Base-by-base conservation (phyloP, 2,888 invertebrate genomes). In the Sipunculus nudus region DNA sequence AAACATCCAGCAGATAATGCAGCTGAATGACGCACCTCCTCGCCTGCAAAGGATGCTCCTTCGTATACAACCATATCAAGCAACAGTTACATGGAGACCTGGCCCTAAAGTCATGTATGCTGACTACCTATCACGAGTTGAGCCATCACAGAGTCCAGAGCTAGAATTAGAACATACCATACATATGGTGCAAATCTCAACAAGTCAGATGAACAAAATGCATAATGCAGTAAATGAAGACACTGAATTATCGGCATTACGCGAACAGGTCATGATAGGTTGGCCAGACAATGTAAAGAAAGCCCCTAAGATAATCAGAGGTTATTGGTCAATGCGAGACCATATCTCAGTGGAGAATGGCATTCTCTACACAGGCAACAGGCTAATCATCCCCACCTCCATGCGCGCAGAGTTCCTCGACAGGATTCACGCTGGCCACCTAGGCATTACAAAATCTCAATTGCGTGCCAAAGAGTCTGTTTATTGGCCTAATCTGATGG, bases 11-110 rank as follows among this genome's bases (percentile, higher is more conserved):
- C 21, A 16, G 19, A 63, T 65, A 31, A 43, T 31, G 55, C 5
- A 25, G 71, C 0, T n/a, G n/a, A n/a, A 68, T 59, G 13, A 21
- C 39, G 39, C 29, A 21, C 52, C 62, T 29, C 63, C 54, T 16
- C 46, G 61, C 2, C 57, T 67, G 1, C 62, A 70, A 25, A 4
- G 67, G 23, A 59, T 69, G 61, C 39, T 67, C 1, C 59, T 61
- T 10, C 26, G 59, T 6, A 25, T 69, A 10, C 61, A 67, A 29
- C 54, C 48, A 29, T 70, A 67, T 46, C 53, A 65, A 25, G 29
- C 62, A 10, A 21, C 29, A 8, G 53, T 62, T 21, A 38, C 56
- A 19, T 59, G 61, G 39, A 50, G 48, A 32, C 60, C 56, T 40
- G 63, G 70, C 8, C 49, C 39, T 10, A 50, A 64, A 31, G 45